These are phyloP conservation scores for Lacerta agilis DNA, from an alignment of 2,797 vertebrate species.

Conservation along the genomic window DNA sequence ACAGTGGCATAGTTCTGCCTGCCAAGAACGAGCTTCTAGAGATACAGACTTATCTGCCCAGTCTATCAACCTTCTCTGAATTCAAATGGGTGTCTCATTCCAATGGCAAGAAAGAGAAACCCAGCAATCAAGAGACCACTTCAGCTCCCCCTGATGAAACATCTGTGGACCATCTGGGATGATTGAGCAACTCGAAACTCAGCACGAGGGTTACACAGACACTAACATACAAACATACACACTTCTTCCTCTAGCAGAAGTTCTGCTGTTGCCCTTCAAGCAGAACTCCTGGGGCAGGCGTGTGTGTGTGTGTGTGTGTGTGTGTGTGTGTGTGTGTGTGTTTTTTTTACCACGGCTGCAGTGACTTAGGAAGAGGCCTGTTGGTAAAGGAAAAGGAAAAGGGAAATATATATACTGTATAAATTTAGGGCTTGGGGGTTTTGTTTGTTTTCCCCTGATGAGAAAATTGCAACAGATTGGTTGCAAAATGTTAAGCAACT, in stretches of 20 bases:
- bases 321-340: too few relatives aligned
- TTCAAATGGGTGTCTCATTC: too few relatives aligned
- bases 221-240: background rate
- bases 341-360: background rate
- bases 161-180: too few relatives aligned
- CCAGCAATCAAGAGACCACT: too few relatives aligned
- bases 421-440: background rate
- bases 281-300: background rate
- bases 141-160: too few relatives aligned
- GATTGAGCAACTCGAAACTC: background rate
- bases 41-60: too few relatives aligned
- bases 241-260: background rate
- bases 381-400: background rate
- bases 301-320: too few relatives aligned
- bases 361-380: background rate
- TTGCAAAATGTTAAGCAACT: constrained; percentile 3
- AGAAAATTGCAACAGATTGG: background rate
- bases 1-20: too few relatives aligned
- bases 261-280: background rate
- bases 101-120: too few relatives aligned
- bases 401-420: too few relatives aligned
- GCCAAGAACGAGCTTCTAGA: too few relatives aligned
- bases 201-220: background rate
- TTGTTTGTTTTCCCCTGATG: background rate
- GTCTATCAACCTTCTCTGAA: too few relatives aligned